These are phyloP conservation scores for Dolichallabes microphthalmus DNA, from an alignment of 2,113 vertebrate species.

Conservation along the genomic window DNA sequence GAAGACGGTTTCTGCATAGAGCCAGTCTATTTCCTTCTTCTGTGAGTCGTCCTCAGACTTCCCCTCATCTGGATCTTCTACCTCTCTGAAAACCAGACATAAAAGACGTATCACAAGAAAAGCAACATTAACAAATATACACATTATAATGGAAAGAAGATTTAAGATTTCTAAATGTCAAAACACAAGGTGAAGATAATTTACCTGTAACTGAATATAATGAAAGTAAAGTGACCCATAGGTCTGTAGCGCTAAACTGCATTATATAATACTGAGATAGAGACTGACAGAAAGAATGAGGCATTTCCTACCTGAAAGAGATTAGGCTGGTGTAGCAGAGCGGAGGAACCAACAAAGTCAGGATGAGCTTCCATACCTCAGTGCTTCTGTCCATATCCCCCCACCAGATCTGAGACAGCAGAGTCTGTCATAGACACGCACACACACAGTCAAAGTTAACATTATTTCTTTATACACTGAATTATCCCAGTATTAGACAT, in stretches of 20 bases:
- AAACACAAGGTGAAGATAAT: neutral
- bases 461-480: neutral
- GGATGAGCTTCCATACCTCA: constrained; percentile 76
- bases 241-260: too few species aligned
- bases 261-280: too few species aligned
- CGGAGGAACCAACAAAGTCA: constrained; percentile 80
- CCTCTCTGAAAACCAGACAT: constrained; percentile 46
- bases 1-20: constrained; percentile 69
- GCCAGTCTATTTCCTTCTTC: constrained; percentile 59
- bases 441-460: neutral
- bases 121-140: neutral
- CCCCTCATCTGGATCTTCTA: constrained; percentile 47
- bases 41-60: constrained; percentile 29
- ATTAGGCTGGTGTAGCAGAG: constrained; percentile 82
- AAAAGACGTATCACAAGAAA: neutral
- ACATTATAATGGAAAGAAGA: neutral
- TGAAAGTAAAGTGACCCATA: neutral
- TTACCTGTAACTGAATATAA: neutral
- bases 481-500: neutral
- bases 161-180: neutral
- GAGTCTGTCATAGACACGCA: constrained; percentile 63
- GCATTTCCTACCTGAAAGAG: constrained; percentile 70
- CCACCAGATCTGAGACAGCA: constrained; percentile 91
- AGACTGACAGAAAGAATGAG: neutral
- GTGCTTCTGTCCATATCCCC: constrained; percentile 84